A percentile compares a stretch with the other conserved stretches of the same genome.
Conservation (phyloP, 2,888 invertebrate genomes). For the Heliothis peltigera region DNA sequence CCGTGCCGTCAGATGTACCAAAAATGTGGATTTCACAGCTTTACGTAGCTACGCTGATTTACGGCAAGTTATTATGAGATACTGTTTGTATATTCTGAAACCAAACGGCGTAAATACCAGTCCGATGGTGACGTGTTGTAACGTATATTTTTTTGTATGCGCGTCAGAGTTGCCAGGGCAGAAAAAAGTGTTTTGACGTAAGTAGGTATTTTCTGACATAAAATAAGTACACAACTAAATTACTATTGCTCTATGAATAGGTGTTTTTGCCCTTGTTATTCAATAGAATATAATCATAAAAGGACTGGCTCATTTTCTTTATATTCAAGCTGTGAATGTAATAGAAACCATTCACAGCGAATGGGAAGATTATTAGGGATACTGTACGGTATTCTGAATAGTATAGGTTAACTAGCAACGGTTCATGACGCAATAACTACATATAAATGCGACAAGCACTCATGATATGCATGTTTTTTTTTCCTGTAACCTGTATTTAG, state of each 20-base stretch:
- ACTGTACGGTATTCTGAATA: not conserved
- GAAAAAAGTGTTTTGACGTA: not conserved
- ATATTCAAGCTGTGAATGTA: not conserved
- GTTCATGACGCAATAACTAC: too few species aligned
- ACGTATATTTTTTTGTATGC: not conserved
- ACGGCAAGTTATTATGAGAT: constrained; percentile 14
- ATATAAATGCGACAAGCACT: too few species aligned
- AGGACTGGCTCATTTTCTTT: not conserved
- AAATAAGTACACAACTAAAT: too few species aligned
- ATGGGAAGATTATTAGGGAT: too few species aligned
- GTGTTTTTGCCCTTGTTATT: not conserved
- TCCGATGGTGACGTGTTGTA: constrained; percentile 6
- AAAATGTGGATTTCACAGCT: constrained; percentile 51
- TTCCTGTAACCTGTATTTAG: too few species aligned
- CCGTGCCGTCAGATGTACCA: constrained; percentile 59
- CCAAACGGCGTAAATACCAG: constrained; percentile 19
- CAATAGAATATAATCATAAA: too few species aligned
- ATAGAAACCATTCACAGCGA: not conserved
- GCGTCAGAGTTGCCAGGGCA: not conserved
- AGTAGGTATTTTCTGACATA: not conserved
- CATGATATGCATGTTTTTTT: too few species aligned
- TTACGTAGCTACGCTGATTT: constrained; percentile 44
- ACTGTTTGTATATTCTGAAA: not conserved
- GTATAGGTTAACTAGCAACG: not conserved
- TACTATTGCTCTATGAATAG: not conserved